Evolutionary conservation across 2,797 vertebrate genomes (phyloP).

Genomic region (Melanotaenia nigrans): DNA sequence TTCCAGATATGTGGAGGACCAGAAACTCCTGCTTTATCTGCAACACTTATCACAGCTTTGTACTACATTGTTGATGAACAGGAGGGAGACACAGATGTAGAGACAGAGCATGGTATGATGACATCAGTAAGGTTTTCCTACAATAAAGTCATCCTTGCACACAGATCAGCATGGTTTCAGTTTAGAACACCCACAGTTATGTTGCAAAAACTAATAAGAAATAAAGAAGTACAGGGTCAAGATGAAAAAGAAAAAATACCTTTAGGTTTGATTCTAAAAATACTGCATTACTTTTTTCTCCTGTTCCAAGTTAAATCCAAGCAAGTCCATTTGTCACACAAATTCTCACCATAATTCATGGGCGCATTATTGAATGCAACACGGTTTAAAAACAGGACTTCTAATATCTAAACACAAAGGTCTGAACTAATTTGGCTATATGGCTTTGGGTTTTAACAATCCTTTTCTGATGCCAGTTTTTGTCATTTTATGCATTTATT

Average conservation of each 20-base stretch:
- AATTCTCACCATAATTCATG: constrained; percentile 6
- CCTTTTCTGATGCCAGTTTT: neutral
- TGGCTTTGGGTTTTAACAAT: neutral
- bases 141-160: neutral
- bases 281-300: neutral
- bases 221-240: neutral
- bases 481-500: constrained; percentile 21
- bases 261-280: neutral
- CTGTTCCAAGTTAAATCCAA: constrained; percentile 30
- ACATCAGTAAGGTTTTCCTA: neutral
- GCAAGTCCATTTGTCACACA: constrained; percentile 38
- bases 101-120: neutral
- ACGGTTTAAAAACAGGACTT: constrained; percentile 4
- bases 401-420: neutral
- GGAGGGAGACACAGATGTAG: neutral
- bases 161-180: neutral
- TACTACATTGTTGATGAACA: neutral
- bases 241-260: neutral
- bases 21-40: too few species aligned
- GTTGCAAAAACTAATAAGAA: neutral
- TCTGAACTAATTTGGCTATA: neutral
- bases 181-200: neutral
- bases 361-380: constrained; percentile 31
- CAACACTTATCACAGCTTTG: too few species aligned
- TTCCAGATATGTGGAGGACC: too few species aligned